Evolutionary conservation across 2,113 vertebrate genomes (phyloP), one percentile per base, ranked within the genome.

Genomic region (Morphnarchus princeps): DNA sequence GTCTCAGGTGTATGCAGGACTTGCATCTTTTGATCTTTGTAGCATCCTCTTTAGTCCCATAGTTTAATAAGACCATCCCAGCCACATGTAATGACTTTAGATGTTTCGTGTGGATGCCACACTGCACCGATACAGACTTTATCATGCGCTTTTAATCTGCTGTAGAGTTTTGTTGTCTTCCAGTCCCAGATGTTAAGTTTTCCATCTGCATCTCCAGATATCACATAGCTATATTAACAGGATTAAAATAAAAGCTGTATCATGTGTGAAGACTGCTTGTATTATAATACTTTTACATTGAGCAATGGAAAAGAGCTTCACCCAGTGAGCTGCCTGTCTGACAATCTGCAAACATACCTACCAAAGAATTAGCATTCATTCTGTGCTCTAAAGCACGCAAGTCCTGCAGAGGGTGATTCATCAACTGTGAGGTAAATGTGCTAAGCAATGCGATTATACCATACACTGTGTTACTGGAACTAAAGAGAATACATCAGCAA

Each of bases 161-260:
- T 99, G 96, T 99, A 99, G 72, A 99, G 99, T 94, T 99, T 99
- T 55, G 99, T 99, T 25, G 99, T 99, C 98, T 99, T 99, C 99
- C 99, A 99, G 96, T 99, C 99, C 99, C 99, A 99, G 95, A 99
- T 99, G 88, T 99, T 99, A 80, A 99, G 98, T 92, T 99, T 99
- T 79, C 99, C 99, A 77, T 99, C 99, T n/a, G 99, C 99, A 67
- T 99, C 99, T 77, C 99, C 99, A n/a, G 99, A 99, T 89, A 99
- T 99, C 95, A 99, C 99, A 36, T 99, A 99, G 97, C 99, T 99
- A 58, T 42, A 84, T 67, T 11, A 66, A 93, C 40, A 87, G 52
- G 77, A 87, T 85, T 11, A 84, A 91, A 91, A 72, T 13, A 57
- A 36, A 91, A 94, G 47, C 28, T 81, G 45, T 50, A 17, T 74